Conservation (phyloP, 2,888 invertebrate genomes). For the Zele albiditarsus region DNA sequence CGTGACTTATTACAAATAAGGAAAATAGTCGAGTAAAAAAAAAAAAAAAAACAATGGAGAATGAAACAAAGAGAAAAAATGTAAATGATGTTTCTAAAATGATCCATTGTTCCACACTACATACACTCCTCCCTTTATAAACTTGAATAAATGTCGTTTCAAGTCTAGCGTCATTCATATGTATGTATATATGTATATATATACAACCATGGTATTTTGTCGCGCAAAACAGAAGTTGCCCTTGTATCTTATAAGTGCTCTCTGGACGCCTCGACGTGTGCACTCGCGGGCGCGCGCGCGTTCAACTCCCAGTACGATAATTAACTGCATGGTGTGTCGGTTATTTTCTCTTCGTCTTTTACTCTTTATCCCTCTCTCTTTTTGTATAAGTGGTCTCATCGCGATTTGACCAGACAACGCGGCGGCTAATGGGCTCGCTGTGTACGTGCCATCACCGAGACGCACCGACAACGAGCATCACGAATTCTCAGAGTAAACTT, state of each 20-base stretch:
- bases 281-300: not conserved
- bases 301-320: slow-evolving; percentile 46
- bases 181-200: slow-evolving; percentile 46
- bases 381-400: slow-evolving; percentile 1
- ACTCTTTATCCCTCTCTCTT: slow-evolving; percentile 29
- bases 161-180: not conserved
- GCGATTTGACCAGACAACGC: slow-evolving; percentile 39
- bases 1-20: not conserved
- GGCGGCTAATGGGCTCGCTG: slow-evolving; percentile 47
- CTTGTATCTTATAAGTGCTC: slow-evolving; percentile 59
- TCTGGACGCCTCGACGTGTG: slow-evolving; percentile 46
- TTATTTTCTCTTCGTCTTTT: slow-evolving; percentile 30
- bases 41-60: not conserved
- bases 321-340: slow-evolving; percentile 49
- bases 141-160: not conserved
- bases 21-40: not conserved
- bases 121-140: not conserved
- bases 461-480: slow-evolving; percentile 25
- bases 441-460: slow-evolving; percentile 44
- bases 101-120: not conserved
- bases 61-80: not conserved
- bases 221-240: slow-evolving; percentile 59
- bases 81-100: not conserved
- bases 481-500: slow-evolving; percentile 26
- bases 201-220: slow-evolving; percentile 54